Base-by-base conservation (phyloP, 2,888 invertebrate species). In the Diarsia brunnea region DNA sequence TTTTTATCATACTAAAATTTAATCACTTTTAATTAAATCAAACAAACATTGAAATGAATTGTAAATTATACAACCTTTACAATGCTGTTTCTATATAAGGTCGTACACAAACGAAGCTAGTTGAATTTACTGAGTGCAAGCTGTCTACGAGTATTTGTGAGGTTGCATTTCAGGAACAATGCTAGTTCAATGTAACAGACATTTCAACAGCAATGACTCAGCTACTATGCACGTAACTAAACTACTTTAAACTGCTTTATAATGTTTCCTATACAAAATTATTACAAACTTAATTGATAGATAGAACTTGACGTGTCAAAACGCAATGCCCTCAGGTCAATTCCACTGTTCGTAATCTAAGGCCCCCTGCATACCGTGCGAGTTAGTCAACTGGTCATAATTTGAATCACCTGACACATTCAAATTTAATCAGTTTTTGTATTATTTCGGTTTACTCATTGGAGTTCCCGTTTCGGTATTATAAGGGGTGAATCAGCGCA, bases 291-390 rank as follows among this genome's bases (percentile, higher is more conserved):
- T 71, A 81, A 85, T 87, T 84, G 75, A 81, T 80, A 81, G 73
- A 79, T 81, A 69, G 69, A 80, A 80, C 70, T 84, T 83, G 75
- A 83, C 79, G 81, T 88, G 84, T 87, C 81, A 87, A 86, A 88
- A 86, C 77, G 69, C 60, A 77, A 79, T 82, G 83, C 87, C 86
- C 81, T 76, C 80, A 72, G 87, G 84, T 81, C 78, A 86, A 81
- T 81, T 82, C 45, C 24, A 78, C 45, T 69, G 69, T 79, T 79
- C 53, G 63, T 79, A 75, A 79, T 78, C 49, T 67, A 84, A 84
- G 79, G 81, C 81, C 67, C 65, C 60, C 43, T 74, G 38, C 82
- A 85, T 75, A 87, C 75, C 71, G 38, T 19, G 53, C 67, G 19
- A 73, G 64, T 83, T 83, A 86, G 74, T 84, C 75, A 75, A 76